Evolutionary conservation across 2,797 vertebrate genomes (phyloP), one percentile per base, ranked within the genome.

Genomic region (Pitangus sulphuratus): DNA sequence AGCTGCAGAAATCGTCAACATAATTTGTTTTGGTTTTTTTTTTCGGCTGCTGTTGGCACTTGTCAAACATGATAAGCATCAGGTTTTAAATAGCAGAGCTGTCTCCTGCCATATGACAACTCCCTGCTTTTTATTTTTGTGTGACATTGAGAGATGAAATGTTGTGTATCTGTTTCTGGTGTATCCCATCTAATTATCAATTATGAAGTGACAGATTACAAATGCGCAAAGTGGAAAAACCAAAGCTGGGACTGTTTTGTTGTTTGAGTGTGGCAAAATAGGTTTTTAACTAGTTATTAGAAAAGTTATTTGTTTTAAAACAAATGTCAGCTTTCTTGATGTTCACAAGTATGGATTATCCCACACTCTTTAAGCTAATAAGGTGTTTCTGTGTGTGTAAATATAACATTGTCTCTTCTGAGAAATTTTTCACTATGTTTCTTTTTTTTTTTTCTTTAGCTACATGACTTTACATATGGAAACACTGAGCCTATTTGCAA

Each of bases 51-150:
- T 53, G 12, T 53, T 85, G 79, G 40, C 40, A 22, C 47, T 81
- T 40, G 0, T 79, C 40, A 60, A 66, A 45, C 7, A 0, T 44
- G 54, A 10, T 61, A 53, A 86, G 35, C 66, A 60, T 76, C 68
- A n/a, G 14, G 15, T 93, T 88, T 94, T 82, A 88, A 91, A 93
- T 80, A 95, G 80, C 74, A 87, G 48, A 53, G 39, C 80, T 72
- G 24, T 86, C 58, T 91, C 17, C 19, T 88, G 11, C 70, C n/a
- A 2, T 70, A 39, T 74, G 69, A 72, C 1, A 2, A 6, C 56
- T 76, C 76, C 66, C 97, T 98, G 97, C 97, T 84, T 93, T 86
- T 61, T 79, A 25, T 72, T 94, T 94, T 93, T 82, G 61, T 76
- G 75, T 83, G 88, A 10, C 56, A 11, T 71, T 66, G 84, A 83